A percentile compares a stretch with the other conserved stretches of the same genome.
Conservation (phyloP, 2,113 vertebrate genomes). For the Oncorhynchus nerka region DNA sequence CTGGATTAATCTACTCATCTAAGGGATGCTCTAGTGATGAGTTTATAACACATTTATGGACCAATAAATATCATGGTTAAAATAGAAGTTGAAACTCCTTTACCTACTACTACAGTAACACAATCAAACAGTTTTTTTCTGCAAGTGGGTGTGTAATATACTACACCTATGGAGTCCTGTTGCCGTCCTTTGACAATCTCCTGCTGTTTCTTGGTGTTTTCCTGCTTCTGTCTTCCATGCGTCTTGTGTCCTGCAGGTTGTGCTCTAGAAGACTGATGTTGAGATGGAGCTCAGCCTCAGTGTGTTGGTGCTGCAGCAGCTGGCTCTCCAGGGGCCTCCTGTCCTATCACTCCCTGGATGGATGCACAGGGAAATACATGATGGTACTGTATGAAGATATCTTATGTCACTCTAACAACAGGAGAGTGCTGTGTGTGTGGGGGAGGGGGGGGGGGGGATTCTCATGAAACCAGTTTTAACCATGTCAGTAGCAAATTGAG, state of each 20-base stretch:
- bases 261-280: conserved; percentile 55
- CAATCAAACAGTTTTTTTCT: not conserved
- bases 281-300: conserved; percentile 59
- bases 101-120: not conserved
- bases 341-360: not conserved
- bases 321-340: conserved; percentile 24
- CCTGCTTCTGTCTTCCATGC: not conserved
- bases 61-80: not conserved
- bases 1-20: not conserved
- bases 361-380: too few relatives aligned
- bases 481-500: too few relatives aligned
- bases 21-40: not conserved
- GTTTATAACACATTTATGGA: not conserved
- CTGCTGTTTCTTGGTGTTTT: not conserved
- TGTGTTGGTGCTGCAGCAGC: conserved; percentile 41
- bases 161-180: not conserved
- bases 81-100: not conserved
- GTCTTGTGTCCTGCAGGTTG: conserved; percentile 31
- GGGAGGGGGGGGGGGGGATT: too few relatives aligned
- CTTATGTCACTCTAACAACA: too few relatives aligned
- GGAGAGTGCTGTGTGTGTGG: too few relatives aligned
- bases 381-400: too few relatives aligned
- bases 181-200: not conserved
- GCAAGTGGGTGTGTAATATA: not conserved
- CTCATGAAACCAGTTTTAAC: too few relatives aligned